Conservation (phyloP, 2,113 vertebrate genomes). For the Probosciger aterrimus region DNA sequence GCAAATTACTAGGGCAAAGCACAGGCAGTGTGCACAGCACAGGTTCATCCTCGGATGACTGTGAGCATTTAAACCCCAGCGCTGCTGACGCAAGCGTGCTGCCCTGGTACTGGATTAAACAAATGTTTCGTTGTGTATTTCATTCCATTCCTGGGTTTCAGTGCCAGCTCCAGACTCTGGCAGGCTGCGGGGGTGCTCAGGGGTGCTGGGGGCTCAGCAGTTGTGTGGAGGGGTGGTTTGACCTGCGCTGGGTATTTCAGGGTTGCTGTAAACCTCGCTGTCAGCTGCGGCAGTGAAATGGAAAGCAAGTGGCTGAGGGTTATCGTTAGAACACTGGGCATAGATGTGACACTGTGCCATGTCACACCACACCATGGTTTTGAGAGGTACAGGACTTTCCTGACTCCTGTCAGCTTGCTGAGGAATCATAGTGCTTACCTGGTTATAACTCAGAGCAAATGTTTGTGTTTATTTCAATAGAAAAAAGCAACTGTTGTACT, state of each 20-base stretch:
- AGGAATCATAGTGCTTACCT: neutral
- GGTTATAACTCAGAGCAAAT: neutral
- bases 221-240: neutral
- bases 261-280: neutral
- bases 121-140: neutral
- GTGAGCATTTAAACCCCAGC: neutral
- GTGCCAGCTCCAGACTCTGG: neutral
- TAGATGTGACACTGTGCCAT: neutral
- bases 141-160: neutral
- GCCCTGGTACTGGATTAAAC: neutral
- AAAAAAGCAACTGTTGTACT: neutral
- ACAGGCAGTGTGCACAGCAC: accelerated
- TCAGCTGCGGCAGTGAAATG: neutral
- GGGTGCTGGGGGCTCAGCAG: neutral
- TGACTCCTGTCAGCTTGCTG: neutral
- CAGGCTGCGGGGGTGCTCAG: neutral
- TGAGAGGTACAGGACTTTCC: neutral
- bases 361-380: neutral
- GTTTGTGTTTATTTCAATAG: neutral
- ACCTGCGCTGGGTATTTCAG: neutral
- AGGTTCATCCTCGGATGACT: accelerated
- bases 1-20: neutral
- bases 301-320: neutral
- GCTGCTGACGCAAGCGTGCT: neutral
- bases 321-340: neutral